These are phyloP conservation scores for Sminthurinus aureus DNA, from an alignment of 2,888 invertebrate species.

Conservation along the genomic window DNA sequence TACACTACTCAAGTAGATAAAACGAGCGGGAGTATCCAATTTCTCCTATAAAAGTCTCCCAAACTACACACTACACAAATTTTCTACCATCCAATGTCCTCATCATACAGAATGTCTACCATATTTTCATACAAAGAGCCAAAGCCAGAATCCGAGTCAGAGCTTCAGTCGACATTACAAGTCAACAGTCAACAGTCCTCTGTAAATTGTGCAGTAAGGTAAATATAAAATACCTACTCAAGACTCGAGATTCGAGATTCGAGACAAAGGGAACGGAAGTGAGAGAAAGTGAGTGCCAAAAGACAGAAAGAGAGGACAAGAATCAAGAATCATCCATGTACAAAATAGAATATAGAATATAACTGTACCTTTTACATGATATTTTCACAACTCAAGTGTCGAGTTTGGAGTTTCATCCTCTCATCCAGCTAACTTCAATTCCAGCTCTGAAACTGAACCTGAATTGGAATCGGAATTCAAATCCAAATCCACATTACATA, in stretches of 20 bases:
- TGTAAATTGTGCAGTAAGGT: not conserved
- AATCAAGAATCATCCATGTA: not conserved
- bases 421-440: not conserved
- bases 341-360: not conserved
- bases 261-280: not conserved
- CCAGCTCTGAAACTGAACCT: too few relatives aligned
- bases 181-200: too few relatives aligned
- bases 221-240: not conserved
- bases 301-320: not conserved
- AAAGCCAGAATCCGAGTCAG: too few relatives aligned
- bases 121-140: too few relatives aligned
- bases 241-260: too few relatives aligned
- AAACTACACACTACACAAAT: constrained; percentile 13
- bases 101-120: not conserved
- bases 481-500: not conserved
- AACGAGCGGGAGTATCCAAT: constrained; percentile 32
- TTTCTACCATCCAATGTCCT: not conserved
- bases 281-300: constrained; percentile 19
- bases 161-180: too few relatives aligned
- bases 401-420: constrained; percentile 6
- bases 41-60: constrained; percentile 34
- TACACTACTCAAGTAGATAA: constrained; percentile 30
- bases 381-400: constrained; percentile 14
- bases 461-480: too few relatives aligned
- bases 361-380: constrained; percentile 1